Conservation (phyloP, 1,140 invertebrate genomes). For the Caligus rogercresseyi region DNA sequence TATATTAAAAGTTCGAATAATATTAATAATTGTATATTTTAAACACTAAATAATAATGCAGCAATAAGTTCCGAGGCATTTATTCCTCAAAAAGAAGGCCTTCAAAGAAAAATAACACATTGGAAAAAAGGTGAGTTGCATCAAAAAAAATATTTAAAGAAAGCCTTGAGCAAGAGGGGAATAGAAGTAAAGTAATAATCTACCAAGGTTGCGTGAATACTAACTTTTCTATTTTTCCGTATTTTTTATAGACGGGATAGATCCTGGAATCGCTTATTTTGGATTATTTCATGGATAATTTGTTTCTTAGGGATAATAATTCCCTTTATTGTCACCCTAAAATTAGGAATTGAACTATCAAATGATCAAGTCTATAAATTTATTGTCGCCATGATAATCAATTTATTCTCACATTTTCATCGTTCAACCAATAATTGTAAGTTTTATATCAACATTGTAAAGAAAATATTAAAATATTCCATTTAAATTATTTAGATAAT, state of each 20-base stretch:
- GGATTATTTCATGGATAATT: neutral
- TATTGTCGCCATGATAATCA: neutral
- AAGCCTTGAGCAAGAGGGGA: neutral
- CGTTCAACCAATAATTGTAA: neutral
- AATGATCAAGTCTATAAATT: neutral
- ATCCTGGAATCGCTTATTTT: neutral
- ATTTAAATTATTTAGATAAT: too few species aligned
- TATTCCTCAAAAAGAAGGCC: neutral
- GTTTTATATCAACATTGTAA: too few species aligned
- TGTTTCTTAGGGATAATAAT: neutral
- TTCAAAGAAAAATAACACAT: neutral
- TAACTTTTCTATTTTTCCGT: neutral
- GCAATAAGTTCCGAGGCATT: neutral
- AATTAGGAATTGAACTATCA: neutral
- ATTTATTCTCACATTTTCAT: neutral
- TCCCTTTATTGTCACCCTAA: neutral
- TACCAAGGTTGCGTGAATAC: neutral
- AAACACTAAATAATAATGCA: neutral
- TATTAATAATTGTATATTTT: too few species aligned
- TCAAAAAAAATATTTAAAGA: neutral
- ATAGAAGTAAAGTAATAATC: neutral
- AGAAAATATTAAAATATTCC: too few species aligned
- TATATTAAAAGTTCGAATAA: too few species aligned
- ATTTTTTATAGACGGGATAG: neutral
- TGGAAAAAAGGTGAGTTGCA: neutral